Evolutionary conservation across 1,140 invertebrate species (phyloP).

Genomic region (Magallana angulata): DNA sequence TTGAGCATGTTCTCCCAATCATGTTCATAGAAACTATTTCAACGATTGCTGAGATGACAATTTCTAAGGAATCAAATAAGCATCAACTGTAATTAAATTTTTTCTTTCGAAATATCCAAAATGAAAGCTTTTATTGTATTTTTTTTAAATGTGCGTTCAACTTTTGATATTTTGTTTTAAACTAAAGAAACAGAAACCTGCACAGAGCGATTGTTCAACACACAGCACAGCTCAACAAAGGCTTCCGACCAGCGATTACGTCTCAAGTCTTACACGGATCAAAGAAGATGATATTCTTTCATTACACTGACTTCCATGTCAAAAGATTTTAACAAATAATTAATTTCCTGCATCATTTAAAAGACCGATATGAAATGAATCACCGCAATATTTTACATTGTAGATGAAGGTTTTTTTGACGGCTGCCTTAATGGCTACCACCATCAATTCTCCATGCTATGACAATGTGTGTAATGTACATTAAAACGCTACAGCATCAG

Average conservation of each 20-base stretch:
- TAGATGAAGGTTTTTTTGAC: conserved; percentile 13
- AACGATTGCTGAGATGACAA: too few relatives aligned
- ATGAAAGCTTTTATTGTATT: too few relatives aligned
- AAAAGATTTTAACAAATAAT: conserved; percentile 23
- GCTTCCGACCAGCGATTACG: neutral
- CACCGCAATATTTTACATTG: neutral
- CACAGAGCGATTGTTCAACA: neutral
- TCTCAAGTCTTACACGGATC: neutral
- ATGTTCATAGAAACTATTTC: too few relatives aligned
- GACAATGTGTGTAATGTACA: neutral
- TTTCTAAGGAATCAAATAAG: too few relatives aligned
- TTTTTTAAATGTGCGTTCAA: too few relatives aligned
- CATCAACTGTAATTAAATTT: too few relatives aligned
- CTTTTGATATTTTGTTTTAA: too few relatives aligned
- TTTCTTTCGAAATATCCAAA: too few relatives aligned
- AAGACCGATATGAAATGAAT: neutral
- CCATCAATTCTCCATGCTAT: neutral
- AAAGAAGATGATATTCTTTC: conserved; percentile 13
- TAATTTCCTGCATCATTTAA: conserved; percentile 16
- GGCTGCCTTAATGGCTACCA: neutral
- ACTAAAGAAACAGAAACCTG: too few relatives aligned
- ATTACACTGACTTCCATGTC: conserved; percentile 11
- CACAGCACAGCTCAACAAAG: neutral
- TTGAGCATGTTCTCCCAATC: too few relatives aligned
- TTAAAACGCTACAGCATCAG: too few relatives aligned